Conservation (phyloP, 2,888 invertebrate genomes). For the Pammene aurita region DNA sequence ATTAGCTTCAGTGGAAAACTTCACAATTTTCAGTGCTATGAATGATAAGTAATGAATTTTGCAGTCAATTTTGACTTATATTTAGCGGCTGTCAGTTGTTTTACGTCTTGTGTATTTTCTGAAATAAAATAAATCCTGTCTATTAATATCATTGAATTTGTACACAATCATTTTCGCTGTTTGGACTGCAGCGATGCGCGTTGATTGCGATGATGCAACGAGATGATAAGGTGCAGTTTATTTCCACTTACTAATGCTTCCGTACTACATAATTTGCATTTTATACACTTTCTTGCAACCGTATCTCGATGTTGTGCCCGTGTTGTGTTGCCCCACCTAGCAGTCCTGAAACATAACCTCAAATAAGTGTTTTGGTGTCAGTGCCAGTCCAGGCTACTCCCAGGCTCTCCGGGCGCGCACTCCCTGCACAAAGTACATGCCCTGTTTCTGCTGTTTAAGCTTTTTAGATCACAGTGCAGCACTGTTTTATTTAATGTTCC, state of each 20-base stretch:
- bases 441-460: slow-evolving; percentile 10
- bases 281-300: slow-evolving; percentile 46
- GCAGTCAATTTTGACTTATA: slow-evolving; percentile 62
- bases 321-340: slow-evolving; percentile 43
- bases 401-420: neutral
- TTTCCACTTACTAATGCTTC: slow-evolving; percentile 42
- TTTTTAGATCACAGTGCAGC: slow-evolving; percentile 13
- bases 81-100: slow-evolving; percentile 82
- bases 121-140: slow-evolving; percentile 51
- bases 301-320: slow-evolving; percentile 42
- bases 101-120: slow-evolving; percentile 70
- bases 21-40: slow-evolving; percentile 14
- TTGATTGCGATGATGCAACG: slow-evolving; percentile 78
- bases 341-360: slow-evolving; percentile 59
- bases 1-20: slow-evolving; percentile 20
- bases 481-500: slow-evolving; percentile 32
- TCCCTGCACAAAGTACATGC: neutral
- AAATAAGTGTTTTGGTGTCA: slow-evolving; percentile 40
- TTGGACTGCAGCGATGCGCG: slow-evolving; percentile 68
- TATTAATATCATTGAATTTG: slow-evolving; percentile 50
- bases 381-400: neutral
- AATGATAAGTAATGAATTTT: slow-evolving; percentile 35
- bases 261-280: slow-evolving; percentile 54
- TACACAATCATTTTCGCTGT: slow-evolving; percentile 68
- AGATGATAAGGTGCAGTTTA: slow-evolving; percentile 77